These are phyloP conservation scores for Tipula vernalis DNA, from an alignment of 2,888 invertebrate species.

Conservation along the genomic window DNA sequence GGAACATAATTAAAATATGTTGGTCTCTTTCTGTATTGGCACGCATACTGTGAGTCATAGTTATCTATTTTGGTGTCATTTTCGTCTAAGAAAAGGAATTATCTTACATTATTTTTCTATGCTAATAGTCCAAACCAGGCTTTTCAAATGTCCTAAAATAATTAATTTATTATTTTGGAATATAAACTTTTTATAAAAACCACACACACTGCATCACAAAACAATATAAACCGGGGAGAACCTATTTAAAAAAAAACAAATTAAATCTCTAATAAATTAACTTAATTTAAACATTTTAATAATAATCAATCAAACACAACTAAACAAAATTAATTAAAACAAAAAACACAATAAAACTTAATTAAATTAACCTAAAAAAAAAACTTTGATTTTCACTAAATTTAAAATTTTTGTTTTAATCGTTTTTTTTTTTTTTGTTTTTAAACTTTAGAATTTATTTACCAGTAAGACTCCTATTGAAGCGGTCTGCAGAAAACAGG, in stretches of 20 bases:
- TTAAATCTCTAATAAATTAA: background rate
- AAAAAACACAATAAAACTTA: background rate
- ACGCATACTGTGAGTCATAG: no score
- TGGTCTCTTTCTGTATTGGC: no score
- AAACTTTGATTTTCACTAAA: background rate
- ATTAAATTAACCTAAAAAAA: slow-evolving; percentile 5
- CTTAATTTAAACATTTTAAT: background rate
- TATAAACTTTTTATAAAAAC: background rate
- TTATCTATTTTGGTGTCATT: no score
- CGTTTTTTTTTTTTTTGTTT: background rate
- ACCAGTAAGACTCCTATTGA: slow-evolving; percentile 65
- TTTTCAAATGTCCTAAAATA: no score
- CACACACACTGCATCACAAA: background rate
- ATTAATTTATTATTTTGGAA: no score
- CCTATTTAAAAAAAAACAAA: background rate
- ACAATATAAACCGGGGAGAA: background rate
- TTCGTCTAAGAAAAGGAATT: no score
- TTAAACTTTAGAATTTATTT: slow-evolving; percentile 36
- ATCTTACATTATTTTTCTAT: no score
- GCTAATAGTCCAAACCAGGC: no score
- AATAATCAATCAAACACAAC: background rate
- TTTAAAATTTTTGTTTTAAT: background rate
- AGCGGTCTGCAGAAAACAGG: slow-evolving; percentile 44
- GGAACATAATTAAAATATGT: no score
- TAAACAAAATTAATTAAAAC: background rate